Evolutionary conservation across 2,888 invertebrate species (phyloP).

Genomic region (Leptopilina drosophilae): DNA sequence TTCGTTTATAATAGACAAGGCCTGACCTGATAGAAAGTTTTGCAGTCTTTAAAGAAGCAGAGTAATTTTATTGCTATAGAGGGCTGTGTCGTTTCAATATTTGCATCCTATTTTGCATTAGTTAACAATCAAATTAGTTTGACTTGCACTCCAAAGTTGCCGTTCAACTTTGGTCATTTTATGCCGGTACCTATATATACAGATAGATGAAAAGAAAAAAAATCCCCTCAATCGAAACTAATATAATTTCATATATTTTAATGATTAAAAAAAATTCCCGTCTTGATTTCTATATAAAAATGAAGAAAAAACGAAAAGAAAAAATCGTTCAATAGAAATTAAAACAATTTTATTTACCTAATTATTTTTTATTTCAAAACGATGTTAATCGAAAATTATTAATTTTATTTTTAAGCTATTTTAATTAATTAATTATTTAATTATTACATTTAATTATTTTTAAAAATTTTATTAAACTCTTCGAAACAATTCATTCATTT

Average conservation of each 20-base stretch:
- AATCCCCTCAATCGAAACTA: background rate
- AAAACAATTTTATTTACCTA: no score
- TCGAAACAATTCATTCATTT: no score
- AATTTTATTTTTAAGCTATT: no score
- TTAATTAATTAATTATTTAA: no score
- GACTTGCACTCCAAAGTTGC: conserved; percentile 8
- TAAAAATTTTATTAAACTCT: no score
- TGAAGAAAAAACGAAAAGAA: no score
- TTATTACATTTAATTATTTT: no score
- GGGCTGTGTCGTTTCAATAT: conserved; percentile 6
- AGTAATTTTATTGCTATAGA: background rate
- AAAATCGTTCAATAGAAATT: no score
- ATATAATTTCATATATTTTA: background rate
- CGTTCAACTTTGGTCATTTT: background rate
- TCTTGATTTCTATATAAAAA: no score
- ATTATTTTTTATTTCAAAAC: no score
- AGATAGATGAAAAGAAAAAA: conserved; percentile 2
- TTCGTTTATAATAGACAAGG: background rate
- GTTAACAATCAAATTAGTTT: conserved; percentile 16
- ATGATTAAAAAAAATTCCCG: no score
- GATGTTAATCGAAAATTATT: no score
- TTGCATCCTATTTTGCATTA: conserved; percentile 22
- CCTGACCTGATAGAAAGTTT: background rate
- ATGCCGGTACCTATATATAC: background rate
- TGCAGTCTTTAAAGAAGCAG: background rate